Percentiles rank a stretch among this genome's conserved stretches.
These are phyloP conservation scores for Lagria hirta DNA, from an alignment of 2,888 invertebrate genomes.

Conservation along the genomic window DNA sequence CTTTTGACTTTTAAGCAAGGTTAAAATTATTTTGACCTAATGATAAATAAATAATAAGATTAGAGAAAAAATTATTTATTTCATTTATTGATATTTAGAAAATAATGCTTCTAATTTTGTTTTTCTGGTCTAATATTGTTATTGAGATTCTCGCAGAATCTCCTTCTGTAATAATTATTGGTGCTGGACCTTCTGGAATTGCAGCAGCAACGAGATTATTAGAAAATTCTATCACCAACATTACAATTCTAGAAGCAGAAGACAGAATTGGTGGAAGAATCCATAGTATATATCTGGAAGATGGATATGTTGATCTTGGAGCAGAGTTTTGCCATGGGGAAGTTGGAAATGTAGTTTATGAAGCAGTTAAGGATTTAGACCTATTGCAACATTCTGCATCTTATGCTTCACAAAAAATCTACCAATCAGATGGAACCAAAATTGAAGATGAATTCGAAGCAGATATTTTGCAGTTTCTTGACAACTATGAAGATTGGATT, in stretches of 20 bases:
- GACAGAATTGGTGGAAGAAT: slow-evolving; percentile 39
- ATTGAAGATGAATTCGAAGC: slow-evolving; percentile 4
- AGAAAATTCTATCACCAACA: slow-evolving; percentile 53
- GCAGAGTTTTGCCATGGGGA: slow-evolving; percentile 41
- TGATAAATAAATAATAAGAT: too few relatives aligned
- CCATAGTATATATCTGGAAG: slow-evolving; percentile 26
- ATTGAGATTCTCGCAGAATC: too few relatives aligned
- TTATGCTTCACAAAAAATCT: slow-evolving; percentile 23
- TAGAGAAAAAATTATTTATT: too few relatives aligned
- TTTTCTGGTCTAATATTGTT: too few relatives aligned
- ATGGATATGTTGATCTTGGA: slow-evolving; percentile 29
- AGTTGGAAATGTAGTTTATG: slow-evolving; percentile 37
- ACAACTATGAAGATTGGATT: too few relatives aligned
- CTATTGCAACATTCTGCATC: slow-evolving; percentile 15
- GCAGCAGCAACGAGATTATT: slow-evolving; percentile 58
- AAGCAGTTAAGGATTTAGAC: slow-evolving; percentile 30
- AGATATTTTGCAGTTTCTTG: slow-evolving; percentile 4
- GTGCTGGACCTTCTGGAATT: slow-evolving; percentile 60
- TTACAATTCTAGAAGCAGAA: slow-evolving; percentile 51
- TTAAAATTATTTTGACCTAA: too few relatives aligned
- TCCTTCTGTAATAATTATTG: slow-evolving; percentile 54
- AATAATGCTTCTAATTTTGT: too few relatives aligned
- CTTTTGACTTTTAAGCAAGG: too few relatives aligned
- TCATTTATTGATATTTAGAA: too few relatives aligned
- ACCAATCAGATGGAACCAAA: slow-evolving; percentile 22